Percentiles rank a stretch among this genome's conserved stretches.
Conservation (phyloP, 2,113 vertebrate genomes). For the Struthio camelus region DNA sequence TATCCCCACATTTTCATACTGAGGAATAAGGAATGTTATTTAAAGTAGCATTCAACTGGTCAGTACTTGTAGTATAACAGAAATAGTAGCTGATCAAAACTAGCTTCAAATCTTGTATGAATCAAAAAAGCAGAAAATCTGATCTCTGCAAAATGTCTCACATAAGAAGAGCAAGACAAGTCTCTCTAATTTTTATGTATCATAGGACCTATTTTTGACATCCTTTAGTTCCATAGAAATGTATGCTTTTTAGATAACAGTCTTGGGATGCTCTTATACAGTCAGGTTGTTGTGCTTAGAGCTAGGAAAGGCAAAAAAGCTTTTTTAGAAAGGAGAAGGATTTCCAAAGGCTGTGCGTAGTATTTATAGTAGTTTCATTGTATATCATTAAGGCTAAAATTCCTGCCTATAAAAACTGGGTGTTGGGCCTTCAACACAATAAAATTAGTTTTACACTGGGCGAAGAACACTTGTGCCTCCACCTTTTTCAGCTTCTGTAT, state of each 20-base stretch:
- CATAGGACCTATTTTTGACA: constrained; percentile 17
- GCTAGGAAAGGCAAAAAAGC: not conserved
- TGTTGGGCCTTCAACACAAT: not conserved
- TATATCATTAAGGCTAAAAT: not conserved
- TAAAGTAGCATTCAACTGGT: not conserved
- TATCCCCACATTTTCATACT: not conserved
- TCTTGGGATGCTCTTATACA: not conserved
- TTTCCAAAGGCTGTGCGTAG: not conserved
- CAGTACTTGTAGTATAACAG: not conserved
- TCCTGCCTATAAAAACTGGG: not conserved
- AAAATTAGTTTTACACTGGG: not conserved
- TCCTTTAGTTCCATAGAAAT: not conserved
- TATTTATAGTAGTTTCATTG: not conserved
- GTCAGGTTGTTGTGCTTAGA: not conserved
- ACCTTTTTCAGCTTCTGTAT: not conserved
- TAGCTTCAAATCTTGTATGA: constrained; percentile 1
- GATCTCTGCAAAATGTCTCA: not conserved
- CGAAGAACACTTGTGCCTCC: not conserved
- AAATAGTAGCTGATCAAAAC: constrained; percentile 5
- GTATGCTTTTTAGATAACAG: not conserved
- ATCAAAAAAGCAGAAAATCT: constrained; percentile 31
- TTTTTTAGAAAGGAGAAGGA: not conserved
- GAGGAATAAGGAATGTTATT: not conserved
- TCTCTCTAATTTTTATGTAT: constrained; percentile 5
- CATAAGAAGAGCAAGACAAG: not conserved